Percentiles rank a stretch among this genome's conserved stretches.
Conservation (phyloP, 2,113 vertebrate genomes). For the Microcebus jonahi region DNA sequence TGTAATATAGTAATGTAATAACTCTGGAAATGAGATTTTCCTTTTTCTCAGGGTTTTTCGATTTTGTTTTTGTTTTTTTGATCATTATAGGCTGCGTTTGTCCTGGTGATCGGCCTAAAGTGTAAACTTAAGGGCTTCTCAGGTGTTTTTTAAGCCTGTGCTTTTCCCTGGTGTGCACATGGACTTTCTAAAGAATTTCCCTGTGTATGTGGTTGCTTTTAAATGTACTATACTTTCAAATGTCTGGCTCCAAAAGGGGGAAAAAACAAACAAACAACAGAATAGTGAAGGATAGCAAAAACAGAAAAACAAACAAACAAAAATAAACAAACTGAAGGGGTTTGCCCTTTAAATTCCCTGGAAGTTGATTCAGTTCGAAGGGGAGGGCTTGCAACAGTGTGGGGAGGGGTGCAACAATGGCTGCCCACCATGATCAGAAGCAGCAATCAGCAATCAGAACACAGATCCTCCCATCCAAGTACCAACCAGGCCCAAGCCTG, state of each 20-base stretch:
- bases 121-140: not conserved
- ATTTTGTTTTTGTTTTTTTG: not conserved
- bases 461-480: not conserved
- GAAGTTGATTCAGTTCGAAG: not conserved
- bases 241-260: not conserved
- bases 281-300: not conserved
- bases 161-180: not conserved
- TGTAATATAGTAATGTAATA: not conserved
- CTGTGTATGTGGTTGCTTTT: not conserved
- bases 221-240: not conserved
- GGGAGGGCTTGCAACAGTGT: not conserved
- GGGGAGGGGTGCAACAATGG: not conserved
- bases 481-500: too few relatives aligned
- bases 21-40: not conserved
- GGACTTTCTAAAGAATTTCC: not conserved
- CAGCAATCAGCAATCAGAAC: not conserved
- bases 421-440: not conserved
- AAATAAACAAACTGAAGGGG: not conserved
- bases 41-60: not conserved
- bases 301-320: not conserved
- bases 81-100: not conserved
- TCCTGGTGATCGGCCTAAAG: not conserved
- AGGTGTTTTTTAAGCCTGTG: not conserved
- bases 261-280: too few relatives aligned
- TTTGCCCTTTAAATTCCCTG: not conserved